A percentile compares a stretch with the other conserved stretches of the same genome.
These are phyloP conservation scores for Lagopus leucura DNA, from an alignment of 2,113 vertebrate species.

Conservation along the genomic window DNA sequence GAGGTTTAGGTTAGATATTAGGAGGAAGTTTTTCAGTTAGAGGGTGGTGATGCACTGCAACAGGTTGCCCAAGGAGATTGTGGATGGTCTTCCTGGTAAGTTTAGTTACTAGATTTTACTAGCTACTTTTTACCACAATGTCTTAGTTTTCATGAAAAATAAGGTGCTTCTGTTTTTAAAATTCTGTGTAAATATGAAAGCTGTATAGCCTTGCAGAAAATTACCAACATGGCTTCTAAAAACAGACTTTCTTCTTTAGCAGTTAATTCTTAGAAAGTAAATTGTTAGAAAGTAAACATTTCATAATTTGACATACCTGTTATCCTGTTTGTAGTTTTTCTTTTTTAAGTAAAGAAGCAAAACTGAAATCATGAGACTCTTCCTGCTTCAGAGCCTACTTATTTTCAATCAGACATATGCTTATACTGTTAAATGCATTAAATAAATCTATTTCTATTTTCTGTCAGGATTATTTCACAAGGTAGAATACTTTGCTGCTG, in stretches of 20 bases:
- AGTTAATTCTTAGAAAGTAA: background rate
- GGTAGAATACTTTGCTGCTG: background rate
- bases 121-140: background rate
- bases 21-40: no score
- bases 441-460: background rate
- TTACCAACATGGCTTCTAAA: background rate
- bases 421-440: background rate
- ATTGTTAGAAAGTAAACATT: background rate
- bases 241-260: background rate
- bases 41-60: no score
- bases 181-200: background rate
- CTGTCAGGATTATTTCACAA: conserved; percentile 5
- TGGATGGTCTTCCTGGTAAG: background rate
- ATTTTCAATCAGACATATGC: background rate
- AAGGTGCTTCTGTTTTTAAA: background rate
- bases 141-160: background rate
- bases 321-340: background rate
- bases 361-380: background rate
- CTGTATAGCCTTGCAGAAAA: background rate
- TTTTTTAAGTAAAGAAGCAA: background rate
- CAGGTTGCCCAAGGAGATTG: no score
- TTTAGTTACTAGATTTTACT: background rate
- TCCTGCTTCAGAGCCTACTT: background rate
- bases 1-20: no score
- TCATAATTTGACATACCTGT: background rate